Evolutionary conservation across 2,888 invertebrate species (phyloP).

Genomic region (Calameuta filiformis): DNA sequence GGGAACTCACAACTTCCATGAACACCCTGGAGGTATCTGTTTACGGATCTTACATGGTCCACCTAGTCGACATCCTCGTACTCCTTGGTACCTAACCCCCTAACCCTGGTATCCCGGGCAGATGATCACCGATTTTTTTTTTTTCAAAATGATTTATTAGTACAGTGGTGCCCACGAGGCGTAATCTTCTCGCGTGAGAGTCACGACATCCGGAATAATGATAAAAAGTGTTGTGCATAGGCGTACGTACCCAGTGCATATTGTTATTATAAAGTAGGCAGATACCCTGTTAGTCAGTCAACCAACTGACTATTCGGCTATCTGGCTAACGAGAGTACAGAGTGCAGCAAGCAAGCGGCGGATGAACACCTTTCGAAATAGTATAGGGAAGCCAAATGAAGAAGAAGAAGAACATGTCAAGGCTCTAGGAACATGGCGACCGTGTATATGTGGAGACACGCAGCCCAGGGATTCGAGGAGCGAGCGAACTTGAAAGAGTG

Average conservation of each 20-base stretch:
- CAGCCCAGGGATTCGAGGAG: conserved; percentile 11
- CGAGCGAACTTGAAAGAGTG: conserved; percentile 51
- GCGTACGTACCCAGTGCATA: background rate
- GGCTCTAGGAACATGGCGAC: background rate
- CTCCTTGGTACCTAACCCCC: background rate
- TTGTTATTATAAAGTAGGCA: background rate
- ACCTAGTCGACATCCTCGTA: background rate
- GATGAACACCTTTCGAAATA: background rate
- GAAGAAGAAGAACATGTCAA: background rate
- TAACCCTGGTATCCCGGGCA: conserved; percentile 23
- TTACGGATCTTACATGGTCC: background rate
- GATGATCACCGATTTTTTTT: conserved; percentile 42
- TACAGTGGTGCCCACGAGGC: conserved; percentile 29
- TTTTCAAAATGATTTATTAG: conserved; percentile 42
- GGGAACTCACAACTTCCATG: background rate
- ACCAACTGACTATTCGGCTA: background rate
- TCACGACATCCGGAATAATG: background rate
- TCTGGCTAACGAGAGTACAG: background rate
- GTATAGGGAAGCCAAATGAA: background rate
- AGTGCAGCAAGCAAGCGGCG: background rate
- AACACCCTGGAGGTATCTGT: background rate
- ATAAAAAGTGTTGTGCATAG: background rate
- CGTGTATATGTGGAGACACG: background rate
- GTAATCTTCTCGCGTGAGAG: background rate
- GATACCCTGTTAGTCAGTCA: background rate